phyloP scores from a whole-genome alignment of 2,113 vertebrate genomes.

The Otolemur garnettii region DNA sequence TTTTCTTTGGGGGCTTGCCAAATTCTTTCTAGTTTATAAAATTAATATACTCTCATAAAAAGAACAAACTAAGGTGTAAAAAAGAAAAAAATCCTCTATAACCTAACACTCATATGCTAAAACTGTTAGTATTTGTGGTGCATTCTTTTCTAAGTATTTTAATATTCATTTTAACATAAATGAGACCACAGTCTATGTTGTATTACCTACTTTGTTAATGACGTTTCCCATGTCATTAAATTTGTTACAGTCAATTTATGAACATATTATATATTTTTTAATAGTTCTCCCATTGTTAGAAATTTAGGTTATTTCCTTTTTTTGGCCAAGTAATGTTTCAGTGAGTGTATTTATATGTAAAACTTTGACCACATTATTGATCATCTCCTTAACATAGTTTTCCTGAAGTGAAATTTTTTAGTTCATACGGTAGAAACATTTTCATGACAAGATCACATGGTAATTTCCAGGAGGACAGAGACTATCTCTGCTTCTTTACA shows the following conservation, averaged over 20 bases:
- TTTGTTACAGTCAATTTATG: slow-evolving; percentile 45
- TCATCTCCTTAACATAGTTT: slow-evolving; percentile 45
- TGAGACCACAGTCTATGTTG: not conserved
- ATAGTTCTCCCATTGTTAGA: not conserved
- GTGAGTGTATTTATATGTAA: slow-evolving; percentile 53
- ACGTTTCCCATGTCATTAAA: slow-evolving; percentile 22
- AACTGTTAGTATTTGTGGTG: slow-evolving; percentile 29
- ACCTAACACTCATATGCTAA: not conserved
- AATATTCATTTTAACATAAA: slow-evolving; percentile 7
- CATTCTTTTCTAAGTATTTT: slow-evolving; percentile 42
- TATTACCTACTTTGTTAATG: slow-evolving; percentile 18
- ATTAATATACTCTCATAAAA: slow-evolving; percentile 48
- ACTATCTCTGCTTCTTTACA: not conserved
- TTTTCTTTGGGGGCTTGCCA: not conserved
- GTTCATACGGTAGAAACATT: slow-evolving; percentile 43
- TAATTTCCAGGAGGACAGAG: not conserved
- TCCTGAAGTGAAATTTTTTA: slow-evolving; percentile 56
- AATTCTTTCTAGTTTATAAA: slow-evolving; percentile 36
- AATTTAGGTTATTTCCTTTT: slow-evolving; percentile 58
- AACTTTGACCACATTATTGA: slow-evolving; percentile 50
- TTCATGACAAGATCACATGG: slow-evolving; percentile 25
- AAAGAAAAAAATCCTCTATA: not conserved
- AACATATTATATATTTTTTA: slow-evolving; percentile 47
- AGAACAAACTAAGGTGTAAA: not conserved
- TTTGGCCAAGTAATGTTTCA: slow-evolving; percentile 2